A percentile compares a stretch with the other conserved stretches of the same genome.
Evolutionary conservation across 1,140 invertebrate genomes (phyloP).

Genomic region (Paraescarpia echinospica): DNA sequence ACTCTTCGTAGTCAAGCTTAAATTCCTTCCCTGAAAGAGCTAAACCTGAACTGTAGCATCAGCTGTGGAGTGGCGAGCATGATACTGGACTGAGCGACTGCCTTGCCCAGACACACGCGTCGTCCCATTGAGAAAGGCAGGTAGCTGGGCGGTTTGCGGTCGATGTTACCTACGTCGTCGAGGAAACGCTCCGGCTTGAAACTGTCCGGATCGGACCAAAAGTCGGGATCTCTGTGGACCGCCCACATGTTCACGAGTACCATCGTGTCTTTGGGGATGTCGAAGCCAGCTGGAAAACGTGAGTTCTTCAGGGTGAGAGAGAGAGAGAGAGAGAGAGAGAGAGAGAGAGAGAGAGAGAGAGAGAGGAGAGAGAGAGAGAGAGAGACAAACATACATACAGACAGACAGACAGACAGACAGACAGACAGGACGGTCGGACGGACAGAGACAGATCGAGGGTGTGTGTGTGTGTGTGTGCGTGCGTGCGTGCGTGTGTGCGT

Average conservation of each 20-base stretch:
- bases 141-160: not conserved
- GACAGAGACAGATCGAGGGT: no score
- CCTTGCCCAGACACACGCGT: conserved; percentile 6
- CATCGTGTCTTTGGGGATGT: conserved; percentile 21
- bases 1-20: not conserved
- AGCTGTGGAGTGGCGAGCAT: not conserved
- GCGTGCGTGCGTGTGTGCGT: no score
- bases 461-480: no score
- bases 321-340: no score
- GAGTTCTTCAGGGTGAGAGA: not conserved
- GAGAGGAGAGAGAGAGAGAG: no score
- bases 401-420: no score
- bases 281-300: not conserved
- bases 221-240: conserved; percentile 71
- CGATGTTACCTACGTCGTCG: conserved; percentile 39
- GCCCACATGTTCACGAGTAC: conserved; percentile 79
- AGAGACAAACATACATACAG: no score
- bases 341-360: no score
- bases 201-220: conserved; percentile 71
- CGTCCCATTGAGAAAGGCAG: not conserved
- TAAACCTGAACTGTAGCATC: not conserved
- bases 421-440: no score
- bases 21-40: not conserved
- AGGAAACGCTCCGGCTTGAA: conserved; percentile 72
- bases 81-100: not conserved